Evolutionary conservation across 2,113 vertebrate genomes (phyloP).

Genomic region (Psittacus erithacus): DNA sequence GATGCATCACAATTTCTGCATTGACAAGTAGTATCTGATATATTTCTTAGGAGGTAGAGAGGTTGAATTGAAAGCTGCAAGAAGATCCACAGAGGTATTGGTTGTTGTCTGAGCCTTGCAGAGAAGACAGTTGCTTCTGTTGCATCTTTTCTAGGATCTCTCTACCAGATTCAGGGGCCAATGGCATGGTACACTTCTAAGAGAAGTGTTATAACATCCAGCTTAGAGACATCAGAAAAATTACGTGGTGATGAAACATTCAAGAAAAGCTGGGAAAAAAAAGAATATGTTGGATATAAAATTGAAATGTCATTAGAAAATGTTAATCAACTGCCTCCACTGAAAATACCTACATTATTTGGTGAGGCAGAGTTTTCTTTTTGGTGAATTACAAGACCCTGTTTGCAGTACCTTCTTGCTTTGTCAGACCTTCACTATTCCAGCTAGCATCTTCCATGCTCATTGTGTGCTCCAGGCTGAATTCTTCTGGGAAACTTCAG

Average conservation of each 20-base stretch:
- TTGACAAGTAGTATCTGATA: background rate
- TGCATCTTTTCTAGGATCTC: background rate
- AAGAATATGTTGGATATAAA: background rate
- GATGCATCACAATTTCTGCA: background rate
- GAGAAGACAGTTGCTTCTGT: background rate
- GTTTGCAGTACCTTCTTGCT: background rate
- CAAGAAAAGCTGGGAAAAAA: background rate
- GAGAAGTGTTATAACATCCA: background rate
- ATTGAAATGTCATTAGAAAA: background rate
- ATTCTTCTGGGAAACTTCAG: background rate
- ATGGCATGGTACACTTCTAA: accelerated
- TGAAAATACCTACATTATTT: background rate
- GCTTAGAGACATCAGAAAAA: background rate
- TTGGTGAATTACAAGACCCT: background rate
- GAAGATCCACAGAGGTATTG: background rate
- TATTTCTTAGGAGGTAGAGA: background rate
- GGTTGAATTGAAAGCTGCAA: background rate
- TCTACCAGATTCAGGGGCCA: background rate
- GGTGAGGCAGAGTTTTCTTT: background rate
- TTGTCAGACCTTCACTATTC: background rate
- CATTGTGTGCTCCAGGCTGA: background rate
- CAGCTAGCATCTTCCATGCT: background rate
- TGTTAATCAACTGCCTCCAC: background rate
- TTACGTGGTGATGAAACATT: background rate
- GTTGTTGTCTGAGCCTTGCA: background rate